Evolutionary conservation across 2,888 invertebrate genomes (phyloP), one percentile per base, ranked within the genome.

Genomic region (Sepioteuthis lessoniana): DNA sequence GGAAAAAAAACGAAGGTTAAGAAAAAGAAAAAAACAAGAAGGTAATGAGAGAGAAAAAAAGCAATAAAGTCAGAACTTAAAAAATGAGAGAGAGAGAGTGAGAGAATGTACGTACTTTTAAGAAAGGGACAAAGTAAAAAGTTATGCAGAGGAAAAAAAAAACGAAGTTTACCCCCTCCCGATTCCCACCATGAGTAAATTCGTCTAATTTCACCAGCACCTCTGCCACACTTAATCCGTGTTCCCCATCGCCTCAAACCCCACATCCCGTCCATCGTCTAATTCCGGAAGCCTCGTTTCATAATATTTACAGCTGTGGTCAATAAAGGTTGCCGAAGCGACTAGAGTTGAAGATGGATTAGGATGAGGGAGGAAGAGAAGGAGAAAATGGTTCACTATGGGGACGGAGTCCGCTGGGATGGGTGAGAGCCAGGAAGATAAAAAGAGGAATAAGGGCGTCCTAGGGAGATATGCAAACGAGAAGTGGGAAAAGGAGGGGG

Each of bases 301-400:
- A 76, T 76, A 76, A 76, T 76, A 76, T 76, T 76, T 76, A 76
- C 76, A 76, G 76, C 76, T 76, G 76, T 76, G 76, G 76, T 76
- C 76, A 76, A 76, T 76, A 76, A 76, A 76, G 76, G 76, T 31
- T 76, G 31, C 76, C 76, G n/a, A 76, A 76, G 76, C 31, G 55
- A 55, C 55, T 55, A 55, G 21, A 25, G 55, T 55, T 10, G 76
- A 76, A 76, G 76, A 1, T 76, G n/a, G 76, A 35, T 76, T 35
- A 76, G 13, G n/a, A n/a, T n/a, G 76, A 1, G n/a, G n/a, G n/a
- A 16, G n/a, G 19, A 16, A n/a, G n/a, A 28, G 5, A 28, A 5
- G 60, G n/a, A n/a, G 19, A 19, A 19, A 35, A 35, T 13, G n/a
- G n/a, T 76, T 76, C 76, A 16, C 76, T 42, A 35, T 76, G 7